phyloP scores from a whole-genome alignment of 2,888 invertebrate genomes.

The Seira musarum region DNA sequence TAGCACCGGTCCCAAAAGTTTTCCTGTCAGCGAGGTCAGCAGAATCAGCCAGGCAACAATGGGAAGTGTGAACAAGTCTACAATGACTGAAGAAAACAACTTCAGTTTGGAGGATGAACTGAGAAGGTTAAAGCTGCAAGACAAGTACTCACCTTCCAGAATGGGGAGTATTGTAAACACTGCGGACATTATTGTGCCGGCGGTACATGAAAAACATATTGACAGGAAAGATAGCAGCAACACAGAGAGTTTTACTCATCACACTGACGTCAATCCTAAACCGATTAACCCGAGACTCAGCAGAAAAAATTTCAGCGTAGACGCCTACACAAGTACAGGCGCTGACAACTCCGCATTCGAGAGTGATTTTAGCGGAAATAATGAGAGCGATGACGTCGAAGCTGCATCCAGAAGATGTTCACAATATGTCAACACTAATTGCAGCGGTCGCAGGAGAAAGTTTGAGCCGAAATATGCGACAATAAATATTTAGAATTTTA shows the following conservation, averaged over 20 bases:
- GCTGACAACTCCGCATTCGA: conserved; percentile 37
- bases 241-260: conserved; percentile 27
- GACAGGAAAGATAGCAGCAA: conserved; percentile 40
- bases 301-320: conserved; percentile 23
- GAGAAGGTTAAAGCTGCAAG: conserved; percentile 36
- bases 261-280: neutral
- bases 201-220: conserved; percentile 13
- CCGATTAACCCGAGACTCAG: neutral
- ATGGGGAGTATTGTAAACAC: conserved; percentile 45
- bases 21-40: conserved; percentile 57
- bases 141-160: conserved; percentile 22
- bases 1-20: conserved; percentile 52
- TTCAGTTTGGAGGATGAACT: conserved; percentile 56
- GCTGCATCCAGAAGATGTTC: conserved; percentile 37
- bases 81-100: conserved; percentile 54
- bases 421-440: conserved; percentile 34
- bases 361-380: neutral
- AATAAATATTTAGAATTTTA: conserved; percentile 23
- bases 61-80: conserved; percentile 53
- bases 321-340: conserved; percentile 15
- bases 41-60: conserved; percentile 60
- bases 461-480: conserved; percentile 55
- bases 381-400: conserved; percentile 1
- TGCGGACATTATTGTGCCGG: conserved; percentile 31
- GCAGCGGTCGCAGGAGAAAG: conserved; percentile 45